Base-by-base conservation (phyloP, 64 coral and sea anemone genomes). In the Pocillopora verrucosa region DNA sequence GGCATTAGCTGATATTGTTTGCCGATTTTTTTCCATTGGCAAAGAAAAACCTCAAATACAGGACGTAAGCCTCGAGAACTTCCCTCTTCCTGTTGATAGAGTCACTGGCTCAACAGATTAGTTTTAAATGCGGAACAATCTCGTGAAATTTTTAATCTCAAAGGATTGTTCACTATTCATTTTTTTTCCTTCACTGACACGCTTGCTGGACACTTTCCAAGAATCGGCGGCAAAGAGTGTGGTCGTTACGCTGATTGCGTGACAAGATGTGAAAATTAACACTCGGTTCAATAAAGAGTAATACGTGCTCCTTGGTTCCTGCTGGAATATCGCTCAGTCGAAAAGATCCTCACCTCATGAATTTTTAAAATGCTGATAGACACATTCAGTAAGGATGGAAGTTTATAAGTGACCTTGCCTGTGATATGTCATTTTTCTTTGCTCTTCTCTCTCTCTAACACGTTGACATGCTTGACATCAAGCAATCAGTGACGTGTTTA, bases 401-500 rank as follows among this genome's bases (percentile, higher is more conserved):
- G 22, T 16, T 22, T 60, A 9, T 26, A 3, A 26, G 58, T 51
- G 12, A 79, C 20, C 10, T 12, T 56, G 11, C 60, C 26, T 60
- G 5, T 20, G 26, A 56, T 26, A 22, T 5, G 30, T 19, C 16
- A 14, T 7, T 65, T 16, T 14, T 16, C 15, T 24, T 5, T 36
- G 1, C 59, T 11, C 10, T 24, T 65, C 34, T 36, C 16, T 4
- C 67, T 70, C 67, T 70, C 67, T 68, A 16, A 3, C 51, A 16
- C 1, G 15, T 12, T 84, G 79, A 78, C 61, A 84, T 22, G 30
- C 0, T 30, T 30, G 30, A 30, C 51, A 45, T 45, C 60, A 13
- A 9, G 16, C 2, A 16, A 51, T 36, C 61, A 62, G 61, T 84
- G 80, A 84, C 80, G 80, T 84, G 61, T 68, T 84, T 67, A 65